These are phyloP conservation scores for Theropithecus gelada DNA, from an alignment of 2,113 vertebrate species.

Conservation along the genomic window DNA sequence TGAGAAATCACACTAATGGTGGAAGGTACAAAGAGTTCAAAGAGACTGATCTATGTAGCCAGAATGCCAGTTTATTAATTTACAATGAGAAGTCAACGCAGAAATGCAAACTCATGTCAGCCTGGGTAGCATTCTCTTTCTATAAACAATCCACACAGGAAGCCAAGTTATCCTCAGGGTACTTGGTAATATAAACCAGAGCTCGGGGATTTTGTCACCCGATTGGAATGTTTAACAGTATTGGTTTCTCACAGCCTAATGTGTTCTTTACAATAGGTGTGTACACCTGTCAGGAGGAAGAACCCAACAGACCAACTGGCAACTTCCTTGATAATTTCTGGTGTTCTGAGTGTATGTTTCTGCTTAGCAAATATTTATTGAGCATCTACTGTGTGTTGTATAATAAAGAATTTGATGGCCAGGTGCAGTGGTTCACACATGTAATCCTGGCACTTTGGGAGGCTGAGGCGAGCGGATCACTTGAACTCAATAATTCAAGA, in stretches of 20 bases:
- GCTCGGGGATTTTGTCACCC: background rate
- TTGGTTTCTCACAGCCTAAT: background rate
- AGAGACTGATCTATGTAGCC: background rate
- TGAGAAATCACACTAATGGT: background rate
- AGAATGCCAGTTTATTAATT: background rate
- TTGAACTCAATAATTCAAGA: too few relatives aligned
- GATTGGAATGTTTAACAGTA: background rate
- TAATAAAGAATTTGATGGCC: background rate
- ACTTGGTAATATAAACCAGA: background rate
- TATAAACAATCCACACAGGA: background rate
- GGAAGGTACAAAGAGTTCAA: background rate
- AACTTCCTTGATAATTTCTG: background rate
- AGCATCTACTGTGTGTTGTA: background rate
- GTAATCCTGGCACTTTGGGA: too few relatives aligned
- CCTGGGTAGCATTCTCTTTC: background rate
- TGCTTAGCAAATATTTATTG: constrained; percentile 47
- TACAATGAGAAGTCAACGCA: background rate
- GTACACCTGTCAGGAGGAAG: background rate
- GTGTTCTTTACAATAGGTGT: background rate
- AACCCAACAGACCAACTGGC: background rate
- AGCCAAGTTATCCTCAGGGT: background rate
- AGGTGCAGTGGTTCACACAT: background rate
- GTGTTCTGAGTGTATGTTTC: background rate
- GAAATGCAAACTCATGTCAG: background rate
- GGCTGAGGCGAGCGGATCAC: too few relatives aligned